Conservation (phyloP, 2,888 invertebrate species). For the Eustalomyia histrio region DNA sequence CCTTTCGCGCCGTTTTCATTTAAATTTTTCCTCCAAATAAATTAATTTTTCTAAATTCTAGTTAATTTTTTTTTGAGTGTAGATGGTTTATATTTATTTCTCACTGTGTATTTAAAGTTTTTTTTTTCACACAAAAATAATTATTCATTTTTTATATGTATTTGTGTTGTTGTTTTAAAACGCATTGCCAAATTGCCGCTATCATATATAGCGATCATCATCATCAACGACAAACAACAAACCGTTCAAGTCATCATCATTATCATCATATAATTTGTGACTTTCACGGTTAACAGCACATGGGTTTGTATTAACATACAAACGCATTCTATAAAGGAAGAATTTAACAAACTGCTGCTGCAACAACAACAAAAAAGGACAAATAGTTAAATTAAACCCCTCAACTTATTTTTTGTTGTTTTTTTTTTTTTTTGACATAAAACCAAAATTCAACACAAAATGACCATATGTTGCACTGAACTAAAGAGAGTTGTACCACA, state of each 20-base stretch:
- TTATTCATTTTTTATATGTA: slow-evolving; percentile 24
- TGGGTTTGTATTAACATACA: neutral
- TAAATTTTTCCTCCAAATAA: no score
- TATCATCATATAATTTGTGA: slow-evolving; percentile 75
- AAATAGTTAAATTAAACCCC: slow-evolving; percentile 41
- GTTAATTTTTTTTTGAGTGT: no score
- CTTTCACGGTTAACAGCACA: slow-evolving; percentile 76
- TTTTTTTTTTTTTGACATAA: slow-evolving; percentile 25
- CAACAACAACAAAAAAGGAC: slow-evolving; percentile 8
- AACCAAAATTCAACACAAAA: slow-evolving; percentile 53
- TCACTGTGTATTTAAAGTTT: slow-evolving; percentile 22
- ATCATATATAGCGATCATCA: slow-evolving; percentile 76
- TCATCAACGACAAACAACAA: slow-evolving; percentile 39
- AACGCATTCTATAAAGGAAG: slow-evolving; percentile 1
- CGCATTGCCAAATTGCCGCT: slow-evolving; percentile 76
- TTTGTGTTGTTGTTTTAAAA: slow-evolving; percentile 65
- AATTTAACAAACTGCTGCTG: slow-evolving; percentile 1
- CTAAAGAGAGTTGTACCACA: slow-evolving; percentile 16
- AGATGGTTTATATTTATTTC: neutral
- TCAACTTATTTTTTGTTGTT: slow-evolving; percentile 4
- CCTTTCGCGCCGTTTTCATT: no score
- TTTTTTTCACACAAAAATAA: slow-evolving; percentile 31
- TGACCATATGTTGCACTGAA: slow-evolving; percentile 59
- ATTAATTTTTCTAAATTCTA: no score
- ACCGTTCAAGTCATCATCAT: slow-evolving; percentile 30